Evolutionary conservation across 2,888 invertebrate genomes (phyloP).

Genomic region (Catocala nupta): DNA sequence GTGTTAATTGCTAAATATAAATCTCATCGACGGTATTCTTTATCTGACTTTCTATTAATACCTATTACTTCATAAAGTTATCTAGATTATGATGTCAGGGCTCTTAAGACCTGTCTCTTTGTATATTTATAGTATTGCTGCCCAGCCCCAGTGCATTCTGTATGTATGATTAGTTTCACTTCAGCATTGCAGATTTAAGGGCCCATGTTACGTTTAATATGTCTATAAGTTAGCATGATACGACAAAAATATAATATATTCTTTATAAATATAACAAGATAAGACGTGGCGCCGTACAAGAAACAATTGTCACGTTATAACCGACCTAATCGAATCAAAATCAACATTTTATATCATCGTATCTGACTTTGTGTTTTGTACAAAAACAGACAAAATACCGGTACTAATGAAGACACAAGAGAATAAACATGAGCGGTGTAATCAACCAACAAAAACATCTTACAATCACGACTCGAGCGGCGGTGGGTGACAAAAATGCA

Average conservation of each 20-base stretch:
- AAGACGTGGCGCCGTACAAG: neutral
- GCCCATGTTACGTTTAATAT: too few relatives aligned
- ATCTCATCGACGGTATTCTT: too few relatives aligned
- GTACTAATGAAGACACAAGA: conserved; percentile 78
- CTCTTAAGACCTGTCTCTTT: too few relatives aligned
- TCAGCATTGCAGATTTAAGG: too few relatives aligned
- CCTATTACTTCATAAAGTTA: too few relatives aligned
- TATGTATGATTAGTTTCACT: too few relatives aligned
- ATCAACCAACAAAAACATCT: conserved; percentile 69
- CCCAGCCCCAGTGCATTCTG: too few relatives aligned
- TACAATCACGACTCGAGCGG: conserved; percentile 63
- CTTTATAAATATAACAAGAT: neutral
- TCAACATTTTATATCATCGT: conserved; percentile 58
- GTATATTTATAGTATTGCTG: too few relatives aligned
- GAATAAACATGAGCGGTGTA: conserved; percentile 75
- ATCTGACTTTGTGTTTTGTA: conserved; percentile 55
- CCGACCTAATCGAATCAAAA: conserved; percentile 47
- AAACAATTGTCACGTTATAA: conserved; percentile 24
- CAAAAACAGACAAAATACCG: conserved; percentile 57
- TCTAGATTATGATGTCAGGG: too few relatives aligned
- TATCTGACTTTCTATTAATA: too few relatives aligned
- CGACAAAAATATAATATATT: neutral
- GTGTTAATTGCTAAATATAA: too few relatives aligned
- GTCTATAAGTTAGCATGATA: too few relatives aligned
- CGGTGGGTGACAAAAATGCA: conserved; percentile 85